phyloP scores from a whole-genome alignment of 2,113 vertebrate species.

The Laticauda laticaudata region DNA sequence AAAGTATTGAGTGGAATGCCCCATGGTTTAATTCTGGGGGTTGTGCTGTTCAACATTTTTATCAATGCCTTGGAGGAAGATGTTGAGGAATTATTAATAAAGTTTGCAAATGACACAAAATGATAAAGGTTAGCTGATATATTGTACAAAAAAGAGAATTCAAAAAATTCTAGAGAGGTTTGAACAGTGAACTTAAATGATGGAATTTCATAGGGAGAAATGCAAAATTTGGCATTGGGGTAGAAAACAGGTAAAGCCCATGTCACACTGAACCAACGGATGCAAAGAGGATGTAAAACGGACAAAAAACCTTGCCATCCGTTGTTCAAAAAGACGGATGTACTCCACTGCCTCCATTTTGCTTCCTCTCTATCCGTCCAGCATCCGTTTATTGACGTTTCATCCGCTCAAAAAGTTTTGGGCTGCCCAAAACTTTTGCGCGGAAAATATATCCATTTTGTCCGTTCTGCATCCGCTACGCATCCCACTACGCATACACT shows the following conservation, averaged over 20 bases:
- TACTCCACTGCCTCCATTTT: no score
- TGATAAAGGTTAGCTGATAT: neutral
- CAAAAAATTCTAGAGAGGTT: neutral
- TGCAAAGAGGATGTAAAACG: no score
- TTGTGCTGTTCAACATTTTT: neutral
- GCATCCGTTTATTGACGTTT: no score
- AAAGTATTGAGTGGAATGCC: neutral
- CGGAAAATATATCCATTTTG: no score
- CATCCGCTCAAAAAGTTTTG: no score
- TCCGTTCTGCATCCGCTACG: no score
- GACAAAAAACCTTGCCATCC: no score
- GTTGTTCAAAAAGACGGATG: no score
- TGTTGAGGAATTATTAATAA: neutral
- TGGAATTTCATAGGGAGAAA: neutral
- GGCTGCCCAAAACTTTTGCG: no score
- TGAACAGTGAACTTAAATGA: neutral
- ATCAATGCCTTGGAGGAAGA: neutral
- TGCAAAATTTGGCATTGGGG: neutral
- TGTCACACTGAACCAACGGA: no score
- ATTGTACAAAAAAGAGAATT: neutral
- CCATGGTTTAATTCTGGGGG: neutral
- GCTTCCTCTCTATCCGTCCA: no score
- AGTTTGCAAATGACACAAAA: neutral
- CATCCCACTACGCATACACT: no score
- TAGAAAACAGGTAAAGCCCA: neutral